phyloP scores from a whole-genome alignment of 2,113 vertebrate genomes.

The Balaeniceps rex region DNA sequence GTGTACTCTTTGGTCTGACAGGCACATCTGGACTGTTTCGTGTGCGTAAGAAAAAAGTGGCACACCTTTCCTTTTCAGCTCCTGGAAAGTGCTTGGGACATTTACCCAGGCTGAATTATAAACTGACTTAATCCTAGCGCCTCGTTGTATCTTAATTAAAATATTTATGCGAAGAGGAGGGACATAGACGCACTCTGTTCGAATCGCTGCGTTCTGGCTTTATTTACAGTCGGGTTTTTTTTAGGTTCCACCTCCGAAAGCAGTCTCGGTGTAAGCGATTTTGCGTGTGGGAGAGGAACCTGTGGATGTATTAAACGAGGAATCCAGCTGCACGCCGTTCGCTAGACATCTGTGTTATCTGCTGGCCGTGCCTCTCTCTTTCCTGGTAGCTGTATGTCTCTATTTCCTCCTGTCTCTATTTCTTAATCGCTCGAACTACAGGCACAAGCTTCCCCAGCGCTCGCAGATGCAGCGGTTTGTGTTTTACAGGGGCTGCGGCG shows the following conservation, averaged over 20 bases:
- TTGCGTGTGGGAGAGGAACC: neutral
- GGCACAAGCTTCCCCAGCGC: neutral
- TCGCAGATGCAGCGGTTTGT: neutral
- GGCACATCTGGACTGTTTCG: neutral
- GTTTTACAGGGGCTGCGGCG: neutral
- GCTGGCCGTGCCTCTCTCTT: neutral
- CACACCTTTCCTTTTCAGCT: neutral
- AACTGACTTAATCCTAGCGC: neutral
- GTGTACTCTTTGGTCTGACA: neutral
- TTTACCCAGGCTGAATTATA: neutral
- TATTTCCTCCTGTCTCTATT: neutral
- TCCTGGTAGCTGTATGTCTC: neutral
- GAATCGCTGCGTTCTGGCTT: neutral
- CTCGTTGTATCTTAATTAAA: neutral
- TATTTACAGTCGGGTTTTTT: neutral
- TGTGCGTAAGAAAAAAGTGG: neutral
- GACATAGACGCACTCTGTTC: neutral
- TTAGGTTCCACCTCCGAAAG: neutral
- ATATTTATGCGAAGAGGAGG: neutral
- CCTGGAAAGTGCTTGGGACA: neutral
- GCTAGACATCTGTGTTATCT: neutral
- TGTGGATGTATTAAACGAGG: neutral
- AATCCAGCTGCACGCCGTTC: neutral
- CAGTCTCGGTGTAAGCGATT: neutral
- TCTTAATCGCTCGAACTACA: neutral